Evolutionary conservation across 2,113 vertebrate species (phyloP).

Genomic region (Indri indri): DNA sequence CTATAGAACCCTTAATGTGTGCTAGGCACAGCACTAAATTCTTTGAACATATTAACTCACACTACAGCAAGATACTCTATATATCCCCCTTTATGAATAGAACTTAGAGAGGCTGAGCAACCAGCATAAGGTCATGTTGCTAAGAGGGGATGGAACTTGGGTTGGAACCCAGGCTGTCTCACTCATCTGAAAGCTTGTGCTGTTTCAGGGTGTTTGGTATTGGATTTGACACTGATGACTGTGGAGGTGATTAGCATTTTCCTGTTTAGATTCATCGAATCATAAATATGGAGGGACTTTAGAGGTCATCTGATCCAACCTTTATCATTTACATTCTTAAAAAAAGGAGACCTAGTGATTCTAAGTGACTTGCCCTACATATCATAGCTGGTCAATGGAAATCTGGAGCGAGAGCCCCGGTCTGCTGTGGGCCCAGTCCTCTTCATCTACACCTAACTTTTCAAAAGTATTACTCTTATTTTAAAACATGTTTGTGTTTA

Average conservation of each 20-base stretch:
- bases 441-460: background rate
- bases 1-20: background rate
- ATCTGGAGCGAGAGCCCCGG: background rate
- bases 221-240: background rate
- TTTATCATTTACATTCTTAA: background rate
- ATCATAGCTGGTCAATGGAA: background rate
- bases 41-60: background rate
- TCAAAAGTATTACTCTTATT: slow-evolving; percentile 13
- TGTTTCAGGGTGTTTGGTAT: background rate
- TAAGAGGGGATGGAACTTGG: background rate
- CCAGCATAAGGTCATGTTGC: background rate
- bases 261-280: background rate
- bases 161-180: background rate
- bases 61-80: background rate
- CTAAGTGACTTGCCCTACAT: no score
- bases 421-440: background rate
- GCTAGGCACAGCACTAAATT: background rate
- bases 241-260: background rate
- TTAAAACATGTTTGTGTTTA: background rate
- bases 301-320: background rate
- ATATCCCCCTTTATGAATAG: background rate
- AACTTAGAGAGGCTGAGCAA: background rate
- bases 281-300: background rate
- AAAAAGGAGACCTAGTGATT: background rate
- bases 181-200: background rate